Evolutionary conservation across 2,888 invertebrate genomes (phyloP), one percentile per base, ranked within the genome.

Genomic region (Pheosia tremula): DNA sequence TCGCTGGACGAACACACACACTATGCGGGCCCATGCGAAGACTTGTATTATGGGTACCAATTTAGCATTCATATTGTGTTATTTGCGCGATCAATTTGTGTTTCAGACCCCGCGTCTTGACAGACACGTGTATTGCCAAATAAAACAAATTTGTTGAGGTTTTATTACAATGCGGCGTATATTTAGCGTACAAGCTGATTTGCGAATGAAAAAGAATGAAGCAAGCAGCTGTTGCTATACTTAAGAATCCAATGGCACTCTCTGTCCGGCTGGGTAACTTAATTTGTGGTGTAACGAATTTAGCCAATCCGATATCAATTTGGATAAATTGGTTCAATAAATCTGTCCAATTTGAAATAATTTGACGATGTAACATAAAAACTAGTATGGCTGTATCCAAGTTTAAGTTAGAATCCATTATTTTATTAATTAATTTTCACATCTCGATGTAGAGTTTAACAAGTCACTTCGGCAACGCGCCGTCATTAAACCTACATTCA

Each of bases 31-130:
- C 24, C 24, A 24, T 24, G 2, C 24, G 24, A 24, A 24, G 24
- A 24, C 24, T 24, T 39, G 55, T 39, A 55, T 55, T 39, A 8
- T 3, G 67, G 60, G 56, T 59, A 69, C 64, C 66, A 74, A 71
- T 71, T 76, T 67, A 58, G 45, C 45, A 3, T 56, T 45, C 56
- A 24, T 11, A 45, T 36, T 10, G 24, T 56, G 36, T 45, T 45
- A 24, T 45, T 56, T 45, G 36, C 7, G 5, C 36, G 56, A 45
- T 36, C 56, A 41, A 56, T 56, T 41, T 41, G 24, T 41, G 55
- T 13, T 2, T n/a, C 54, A 37, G 54, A 45, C 10, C n/a, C n/a
- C 5, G 45, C 45, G 24, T 39, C n/a, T 13, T 56, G 54, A 39
- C 24, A 7, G 56, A n/a, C 41, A 13, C 13, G n/a, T 41, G 56